A percentile compares a stretch with the other conserved stretches of the same genome.
These are phyloP conservation scores for Pterocles gutturalis DNA, from an alignment of 2,113 vertebrate genomes.

Conservation along the genomic window DNA sequence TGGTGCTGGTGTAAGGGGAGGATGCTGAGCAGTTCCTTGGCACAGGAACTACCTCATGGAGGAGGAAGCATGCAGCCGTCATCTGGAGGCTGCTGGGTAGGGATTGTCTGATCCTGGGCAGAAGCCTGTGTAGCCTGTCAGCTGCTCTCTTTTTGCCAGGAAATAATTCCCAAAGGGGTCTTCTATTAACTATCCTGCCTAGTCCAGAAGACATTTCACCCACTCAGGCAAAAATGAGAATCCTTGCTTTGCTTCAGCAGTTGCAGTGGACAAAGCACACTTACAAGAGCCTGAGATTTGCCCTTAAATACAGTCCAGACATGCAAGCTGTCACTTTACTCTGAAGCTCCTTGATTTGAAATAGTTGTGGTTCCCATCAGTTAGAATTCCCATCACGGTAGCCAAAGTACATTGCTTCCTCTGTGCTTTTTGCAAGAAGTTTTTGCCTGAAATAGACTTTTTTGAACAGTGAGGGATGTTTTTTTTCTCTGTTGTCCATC, in stretches of 20 bases:
- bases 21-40: background rate
- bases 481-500: conserved; percentile 19
- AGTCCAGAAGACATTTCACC: background rate
- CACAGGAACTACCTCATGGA: background rate
- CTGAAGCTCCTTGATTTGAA: conserved; percentile 1
- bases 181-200: background rate
- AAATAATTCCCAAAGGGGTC: background rate
- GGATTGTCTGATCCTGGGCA: background rate
- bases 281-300: background rate
- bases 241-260: background rate
- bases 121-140: background rate
- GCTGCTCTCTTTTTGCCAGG: background rate
- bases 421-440: background rate
- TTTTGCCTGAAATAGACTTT: background rate
- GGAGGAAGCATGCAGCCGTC: background rate
- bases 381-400: background rate
- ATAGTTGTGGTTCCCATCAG: conserved; percentile 15
- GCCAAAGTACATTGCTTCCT: background rate
- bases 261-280: background rate
- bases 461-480: background rate
- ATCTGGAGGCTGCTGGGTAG: background rate
- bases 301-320: background rate
- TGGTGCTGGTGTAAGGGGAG: background rate
- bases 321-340: background rate
- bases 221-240: background rate